Evolutionary conservation across 1,140 invertebrate species (phyloP).

Genomic region (Pseudomyrmex dendroicus): DNA sequence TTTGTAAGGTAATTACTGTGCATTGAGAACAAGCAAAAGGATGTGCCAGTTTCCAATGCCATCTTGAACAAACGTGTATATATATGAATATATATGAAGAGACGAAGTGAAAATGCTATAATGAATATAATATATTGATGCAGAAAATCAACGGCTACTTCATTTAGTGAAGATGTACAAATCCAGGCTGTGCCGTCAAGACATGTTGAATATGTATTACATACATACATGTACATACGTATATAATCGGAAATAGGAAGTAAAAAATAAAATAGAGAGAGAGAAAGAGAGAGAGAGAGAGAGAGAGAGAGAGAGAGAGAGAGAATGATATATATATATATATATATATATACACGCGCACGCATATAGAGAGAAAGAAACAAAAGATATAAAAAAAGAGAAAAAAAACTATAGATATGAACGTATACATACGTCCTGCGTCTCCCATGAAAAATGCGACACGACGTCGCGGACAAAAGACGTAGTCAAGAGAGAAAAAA

Average conservation of each 20-base stretch:
- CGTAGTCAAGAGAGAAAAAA: constrained; percentile 14
- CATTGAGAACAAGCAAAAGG: background rate
- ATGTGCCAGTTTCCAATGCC: constrained; percentile 14
- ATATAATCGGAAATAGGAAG: constrained; percentile 41
- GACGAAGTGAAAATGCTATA: constrained; percentile 58
- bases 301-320: constrained; percentile 51
- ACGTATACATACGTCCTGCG: constrained; percentile 32
- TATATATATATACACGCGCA: constrained; percentile 44
- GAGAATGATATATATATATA: constrained; percentile 41
- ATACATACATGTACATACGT: constrained; percentile 49
- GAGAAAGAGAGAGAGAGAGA: too few species aligned
- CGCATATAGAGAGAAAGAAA: constrained; percentile 23
- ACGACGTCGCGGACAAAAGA: constrained; percentile 50
- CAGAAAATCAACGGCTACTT: constrained; percentile 67
- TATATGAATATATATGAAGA: background rate
- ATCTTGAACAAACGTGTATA: constrained; percentile 52
- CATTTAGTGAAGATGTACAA: constrained; percentile 62
- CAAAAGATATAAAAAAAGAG: constrained; percentile 35
- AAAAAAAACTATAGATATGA: constrained; percentile 39
- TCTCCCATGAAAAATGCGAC: constrained; percentile 27
- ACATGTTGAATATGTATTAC: constrained; percentile 48
- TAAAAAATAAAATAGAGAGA: constrained; percentile 27
- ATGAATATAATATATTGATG: constrained; percentile 68
- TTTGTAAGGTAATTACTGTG: background rate
- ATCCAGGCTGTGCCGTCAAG: constrained; percentile 65